A percentile compares a stretch with the other conserved stretches of the same genome.
These are phyloP conservation scores for Avahi laniger DNA, from an alignment of 2,797 vertebrate species.

Conservation along the genomic window DNA sequence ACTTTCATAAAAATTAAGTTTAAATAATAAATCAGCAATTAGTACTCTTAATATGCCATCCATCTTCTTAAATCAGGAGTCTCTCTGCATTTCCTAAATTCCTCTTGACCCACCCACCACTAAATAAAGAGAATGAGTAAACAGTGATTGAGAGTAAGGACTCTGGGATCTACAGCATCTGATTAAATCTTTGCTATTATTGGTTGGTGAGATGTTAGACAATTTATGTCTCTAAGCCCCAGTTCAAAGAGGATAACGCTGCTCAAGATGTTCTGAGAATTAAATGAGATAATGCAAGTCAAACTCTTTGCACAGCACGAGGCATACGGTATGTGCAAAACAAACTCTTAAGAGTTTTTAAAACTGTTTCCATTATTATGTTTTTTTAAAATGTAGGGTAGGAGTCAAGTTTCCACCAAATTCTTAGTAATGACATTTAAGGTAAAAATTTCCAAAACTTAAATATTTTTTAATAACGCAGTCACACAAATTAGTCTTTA, in stretches of 20 bases:
- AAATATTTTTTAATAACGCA: background rate
- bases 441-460: background rate
- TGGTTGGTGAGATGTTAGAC: background rate
- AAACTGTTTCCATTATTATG: background rate
- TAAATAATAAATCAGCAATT: background rate
- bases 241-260: background rate
- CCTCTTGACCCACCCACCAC: background rate
- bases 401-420: background rate
- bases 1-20: background rate
- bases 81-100: conserved; percentile 13
- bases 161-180: background rate
- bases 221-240: background rate
- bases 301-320: background rate
- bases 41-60: background rate
- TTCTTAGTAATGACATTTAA: background rate
- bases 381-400: background rate
- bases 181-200: background rate
- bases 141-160: background rate
- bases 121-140: background rate
- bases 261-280: background rate
- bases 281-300: background rate
- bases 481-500: background rate
- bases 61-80: background rate
- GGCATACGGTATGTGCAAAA: background rate
- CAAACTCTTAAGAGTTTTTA: background rate